A percentile compares a stretch with the other conserved stretches of the same genome.
These are phyloP conservation scores for Bovichtus diacanthus DNA, from an alignment of 2,797 vertebrate species.

Conservation along the genomic window DNA sequence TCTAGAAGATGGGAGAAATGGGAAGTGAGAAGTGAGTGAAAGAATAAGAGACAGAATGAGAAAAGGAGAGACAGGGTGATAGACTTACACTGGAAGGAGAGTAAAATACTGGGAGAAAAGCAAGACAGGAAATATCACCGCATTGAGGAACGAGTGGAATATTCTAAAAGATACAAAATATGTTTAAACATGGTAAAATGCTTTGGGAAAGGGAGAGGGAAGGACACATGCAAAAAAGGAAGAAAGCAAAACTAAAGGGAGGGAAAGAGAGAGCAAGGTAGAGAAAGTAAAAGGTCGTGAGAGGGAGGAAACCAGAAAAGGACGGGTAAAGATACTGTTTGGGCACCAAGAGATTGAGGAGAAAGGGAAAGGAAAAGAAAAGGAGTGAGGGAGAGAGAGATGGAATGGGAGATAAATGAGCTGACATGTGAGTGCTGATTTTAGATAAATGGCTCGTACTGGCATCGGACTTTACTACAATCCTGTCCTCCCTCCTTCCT, in stretches of 20 bases:
- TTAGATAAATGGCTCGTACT: constrained; percentile 52
- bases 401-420: constrained; percentile 43
- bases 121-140: not conserved
- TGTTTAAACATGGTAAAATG: not conserved
- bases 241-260: not conserved
- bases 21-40: not conserved
- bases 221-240: not conserved
- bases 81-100: not conserved
- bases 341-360: not conserved
- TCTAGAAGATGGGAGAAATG: not conserved
- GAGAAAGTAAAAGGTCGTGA: not conserved
- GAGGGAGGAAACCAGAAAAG: not conserved
- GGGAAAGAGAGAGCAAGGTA: not conserved
- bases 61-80: not conserved
- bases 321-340: not conserved
- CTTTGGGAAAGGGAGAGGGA: not conserved
- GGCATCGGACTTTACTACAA: constrained; percentile 33
- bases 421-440: constrained; percentile 58
- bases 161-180: not conserved
- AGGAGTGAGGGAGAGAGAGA: not conserved
- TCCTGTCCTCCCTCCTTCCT: constrained; percentile 6
- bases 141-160: not conserved
- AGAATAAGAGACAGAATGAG: not conserved
- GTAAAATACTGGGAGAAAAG: not conserved
- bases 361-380: not conserved